A percentile compares a stretch with the other conserved stretches of the same genome.
Evolutionary conservation across 2,797 vertebrate species (phyloP).

Genomic region (Steatocranus sp.): DNA sequence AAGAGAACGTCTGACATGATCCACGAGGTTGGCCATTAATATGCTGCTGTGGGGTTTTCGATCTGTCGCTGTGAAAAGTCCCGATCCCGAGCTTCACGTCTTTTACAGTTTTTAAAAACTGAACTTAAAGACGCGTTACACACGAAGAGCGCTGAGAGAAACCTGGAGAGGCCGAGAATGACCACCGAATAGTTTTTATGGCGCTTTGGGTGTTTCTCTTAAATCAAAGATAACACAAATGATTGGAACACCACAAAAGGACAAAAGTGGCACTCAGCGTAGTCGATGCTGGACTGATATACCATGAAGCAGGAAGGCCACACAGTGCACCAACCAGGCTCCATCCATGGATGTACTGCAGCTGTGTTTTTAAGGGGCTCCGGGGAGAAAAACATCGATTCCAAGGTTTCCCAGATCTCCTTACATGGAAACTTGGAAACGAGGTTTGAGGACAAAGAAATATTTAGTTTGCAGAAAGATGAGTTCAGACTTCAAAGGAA

Average conservation of each 20-base stretch:
- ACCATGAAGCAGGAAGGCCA: neutral
- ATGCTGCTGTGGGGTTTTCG: neutral
- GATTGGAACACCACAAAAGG: neutral
- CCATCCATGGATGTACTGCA: neutral
- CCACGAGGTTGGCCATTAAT: accelerated
- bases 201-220: neutral
- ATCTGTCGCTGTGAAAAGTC: neutral
- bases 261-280: accelerated
- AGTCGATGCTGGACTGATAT: neutral
- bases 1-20: neutral
- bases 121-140: neutral
- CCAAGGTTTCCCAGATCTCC: neutral
- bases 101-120: neutral
- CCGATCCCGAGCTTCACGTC: neutral
- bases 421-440: neutral
- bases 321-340: neutral
- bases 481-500: neutral
- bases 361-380: neutral
- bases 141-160: accelerated
- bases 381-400: neutral
- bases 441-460: neutral
- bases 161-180: accelerated
- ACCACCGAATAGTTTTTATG: neutral
- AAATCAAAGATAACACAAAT: neutral
- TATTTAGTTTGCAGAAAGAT: neutral